A percentile compares a stretch with the other conserved stretches of the same genome.
Evolutionary conservation across 2,797 vertebrate genomes (phyloP).

Genomic region (Otolemur crassicaudatus): DNA sequence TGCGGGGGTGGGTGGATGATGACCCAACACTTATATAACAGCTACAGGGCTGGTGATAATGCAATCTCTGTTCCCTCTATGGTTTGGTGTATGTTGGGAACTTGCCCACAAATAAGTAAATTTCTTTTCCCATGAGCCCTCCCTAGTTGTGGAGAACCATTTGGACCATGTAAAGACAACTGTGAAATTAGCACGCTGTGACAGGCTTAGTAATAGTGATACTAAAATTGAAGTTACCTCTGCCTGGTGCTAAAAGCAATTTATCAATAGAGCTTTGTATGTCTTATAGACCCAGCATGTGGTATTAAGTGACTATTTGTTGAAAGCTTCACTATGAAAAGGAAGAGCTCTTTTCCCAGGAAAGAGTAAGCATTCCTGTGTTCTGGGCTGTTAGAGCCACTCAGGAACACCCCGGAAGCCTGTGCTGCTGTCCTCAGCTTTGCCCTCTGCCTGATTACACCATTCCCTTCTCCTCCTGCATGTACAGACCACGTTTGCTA

Average conservation of each 20-base stretch:
- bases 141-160: background rate
- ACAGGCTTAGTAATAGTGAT: background rate
- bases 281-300: background rate
- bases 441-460: background rate
- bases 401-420: background rate
- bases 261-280: background rate
- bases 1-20: background rate
- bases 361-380: background rate
- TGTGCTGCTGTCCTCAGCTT: background rate
- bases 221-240: constrained; percentile 31
- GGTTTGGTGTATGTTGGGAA: background rate
- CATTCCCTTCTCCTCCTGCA: background rate
- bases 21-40: background rate
- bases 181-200: background rate
- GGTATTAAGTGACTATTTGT: background rate
- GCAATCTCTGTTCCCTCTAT: background rate
- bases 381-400: background rate
- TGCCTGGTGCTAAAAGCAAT: background rate
- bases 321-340: background rate
- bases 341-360: background rate
- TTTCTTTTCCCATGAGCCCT: background rate
- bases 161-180: constrained; percentile 44
- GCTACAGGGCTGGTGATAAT: background rate
- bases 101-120: background rate
- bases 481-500: too few species aligned